Evolutionary conservation across 2,113 vertebrate species (phyloP).

Genomic region (Oxyura jamaicensis): DNA sequence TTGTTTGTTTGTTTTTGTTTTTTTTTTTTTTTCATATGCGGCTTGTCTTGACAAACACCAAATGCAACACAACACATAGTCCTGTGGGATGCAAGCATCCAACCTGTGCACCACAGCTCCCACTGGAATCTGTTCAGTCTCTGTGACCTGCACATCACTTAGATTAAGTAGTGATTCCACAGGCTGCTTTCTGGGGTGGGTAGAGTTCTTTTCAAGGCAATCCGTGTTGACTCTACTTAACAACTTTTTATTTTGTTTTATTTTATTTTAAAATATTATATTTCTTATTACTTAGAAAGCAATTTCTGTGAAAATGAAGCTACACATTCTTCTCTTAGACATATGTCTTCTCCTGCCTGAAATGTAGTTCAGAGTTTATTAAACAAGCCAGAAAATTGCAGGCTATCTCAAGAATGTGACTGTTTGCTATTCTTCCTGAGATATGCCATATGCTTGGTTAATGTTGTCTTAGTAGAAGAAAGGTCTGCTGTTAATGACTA

Average conservation of each 20-base stretch:
- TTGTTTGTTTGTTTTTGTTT: neutral
- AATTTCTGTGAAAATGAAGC: neutral
- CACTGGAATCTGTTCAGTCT: neutral
- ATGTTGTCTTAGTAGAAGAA: neutral
- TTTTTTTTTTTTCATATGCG: neutral
- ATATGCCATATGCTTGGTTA: constrained; percentile 20
- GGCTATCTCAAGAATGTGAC: constrained; percentile 47
- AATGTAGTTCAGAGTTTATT: constrained; percentile 39
- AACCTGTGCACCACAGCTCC: neutral
- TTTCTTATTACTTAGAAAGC: neutral
- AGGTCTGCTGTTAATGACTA: neutral
- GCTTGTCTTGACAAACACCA: neutral
- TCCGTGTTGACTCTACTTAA: neutral
- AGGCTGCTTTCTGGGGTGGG: neutral
- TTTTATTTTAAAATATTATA: neutral
- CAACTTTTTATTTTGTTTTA: neutral
- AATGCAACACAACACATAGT: accelerated
- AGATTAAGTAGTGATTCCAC: neutral
- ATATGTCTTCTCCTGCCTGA: constrained; percentile 17
- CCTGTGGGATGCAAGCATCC: neutral
- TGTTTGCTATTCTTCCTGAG: constrained; percentile 38
- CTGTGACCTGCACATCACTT: neutral
- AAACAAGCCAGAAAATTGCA: constrained; percentile 41
- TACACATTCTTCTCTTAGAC: neutral
- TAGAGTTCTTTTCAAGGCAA: neutral